Evolutionary conservation across 2,888 invertebrate genomes (phyloP).

Genomic region (Trachelus tabidus): DNA sequence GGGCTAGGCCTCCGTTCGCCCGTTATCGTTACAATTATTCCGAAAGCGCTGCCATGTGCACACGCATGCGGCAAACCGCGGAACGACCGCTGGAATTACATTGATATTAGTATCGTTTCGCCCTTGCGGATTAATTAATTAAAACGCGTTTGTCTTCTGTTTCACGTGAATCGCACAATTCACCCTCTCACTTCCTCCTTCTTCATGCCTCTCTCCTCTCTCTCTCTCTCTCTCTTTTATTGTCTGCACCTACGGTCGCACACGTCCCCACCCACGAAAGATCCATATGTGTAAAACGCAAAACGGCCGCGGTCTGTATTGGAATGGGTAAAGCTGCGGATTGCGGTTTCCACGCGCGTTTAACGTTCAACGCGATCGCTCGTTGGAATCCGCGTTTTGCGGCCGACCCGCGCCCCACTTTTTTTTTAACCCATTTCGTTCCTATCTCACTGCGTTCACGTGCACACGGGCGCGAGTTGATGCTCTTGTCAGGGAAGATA

Average conservation of each 20-base stretch:
- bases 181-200: neutral
- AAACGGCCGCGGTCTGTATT: neutral
- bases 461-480: too few species aligned
- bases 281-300: too few species aligned
- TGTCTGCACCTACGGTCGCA: too few species aligned
- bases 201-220: too few species aligned
- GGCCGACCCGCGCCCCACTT: neutral
- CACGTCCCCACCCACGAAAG: too few species aligned
- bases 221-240: too few species aligned
- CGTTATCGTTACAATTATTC: constrained; percentile 48
- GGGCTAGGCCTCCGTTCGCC: constrained; percentile 1
- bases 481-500: too few species aligned
- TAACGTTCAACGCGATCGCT: neutral
- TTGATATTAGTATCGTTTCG: constrained; percentile 62
- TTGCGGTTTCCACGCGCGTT: constrained; percentile 28
- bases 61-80: constrained; percentile 53
- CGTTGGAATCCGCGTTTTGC: neutral
- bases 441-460: too few species aligned
- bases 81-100: constrained; percentile 55
- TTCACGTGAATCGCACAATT: neutral
- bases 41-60: constrained; percentile 23
- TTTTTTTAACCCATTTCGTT: neutral
- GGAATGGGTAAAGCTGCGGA: constrained; percentile 27
- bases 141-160: constrained; percentile 41
- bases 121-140: constrained; percentile 62